Evolutionary conservation across 2,113 vertebrate species (phyloP).

Genomic region (Atractosteus spatula): DNA sequence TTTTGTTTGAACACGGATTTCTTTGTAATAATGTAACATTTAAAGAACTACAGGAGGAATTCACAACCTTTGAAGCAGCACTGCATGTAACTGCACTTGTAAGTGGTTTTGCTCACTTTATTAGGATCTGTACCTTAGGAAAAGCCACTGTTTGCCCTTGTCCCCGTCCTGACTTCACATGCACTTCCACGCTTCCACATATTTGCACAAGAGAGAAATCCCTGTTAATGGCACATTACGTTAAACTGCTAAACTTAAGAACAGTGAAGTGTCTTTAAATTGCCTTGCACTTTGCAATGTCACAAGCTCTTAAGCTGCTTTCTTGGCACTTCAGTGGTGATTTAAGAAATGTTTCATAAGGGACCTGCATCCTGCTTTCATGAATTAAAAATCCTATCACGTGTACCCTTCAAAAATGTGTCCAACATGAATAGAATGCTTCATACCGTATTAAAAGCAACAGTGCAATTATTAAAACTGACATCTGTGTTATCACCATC

Average conservation of each 20-base stretch:
- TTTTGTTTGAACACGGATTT: too few species aligned
- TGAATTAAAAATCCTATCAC: background rate
- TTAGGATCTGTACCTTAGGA: too few species aligned
- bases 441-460: background rate
- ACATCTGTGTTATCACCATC: background rate
- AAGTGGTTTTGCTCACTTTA: too few species aligned
- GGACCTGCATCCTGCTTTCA: background rate
- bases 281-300: background rate
- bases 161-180: too few species aligned
- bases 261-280: conserved; percentile 6
- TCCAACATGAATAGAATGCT: background rate
- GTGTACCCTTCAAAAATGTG: background rate
- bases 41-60: too few species aligned
- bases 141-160: too few species aligned
- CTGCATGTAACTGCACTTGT: too few species aligned
- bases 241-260: background rate
- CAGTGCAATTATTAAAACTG: background rate
- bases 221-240: too few species aligned
- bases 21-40: too few species aligned
- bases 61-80: too few species aligned
- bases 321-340: background rate
- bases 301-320: background rate
- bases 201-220: too few species aligned
- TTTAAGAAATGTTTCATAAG: background rate
- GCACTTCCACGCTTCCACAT: too few species aligned